Evolutionary conservation across 2,888 invertebrate genomes (phyloP), one percentile per base, ranked within the genome.

Genomic region (Nudaria mundana): DNA sequence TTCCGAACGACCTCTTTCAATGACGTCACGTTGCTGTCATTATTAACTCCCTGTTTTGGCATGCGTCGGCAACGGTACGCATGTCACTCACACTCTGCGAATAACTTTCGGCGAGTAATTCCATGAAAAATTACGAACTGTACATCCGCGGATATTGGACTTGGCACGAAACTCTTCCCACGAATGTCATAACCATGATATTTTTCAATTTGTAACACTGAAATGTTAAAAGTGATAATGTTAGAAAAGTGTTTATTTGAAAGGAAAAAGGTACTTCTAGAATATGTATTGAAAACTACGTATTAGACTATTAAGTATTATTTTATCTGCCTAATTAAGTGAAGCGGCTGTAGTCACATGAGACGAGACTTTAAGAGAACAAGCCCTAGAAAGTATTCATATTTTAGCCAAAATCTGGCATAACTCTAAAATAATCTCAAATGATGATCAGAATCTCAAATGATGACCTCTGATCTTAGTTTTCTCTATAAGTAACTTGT

Each of bases 31-130:
- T 51, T 58, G 61, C 59, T 52, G 56, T 60, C 62, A 64, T 56
- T 63, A 57, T n/a, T n/a, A 28, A 28, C 52, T 59, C 71, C 69
- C 56, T n/a, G 66, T 64, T 71, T 67, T 54, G 68, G 66, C 38
- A 59, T 66, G 69, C 54, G 67, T 71, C 69, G 68, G 68, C 63
- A 66, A 71, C 69, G 68, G 68, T 62, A 54, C 49, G 56, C 49
- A 43, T 52, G 53, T 53, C 52, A 51, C 40, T 36, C n/a, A 48
- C 41, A 48, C 51, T 61, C 45, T 49, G 58, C 47, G 48, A 50
- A 63, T 58, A 62, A 62, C 56, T 54, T 48, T 46, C 44, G 57
- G 49, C 41, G 51, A 59, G 62, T 63, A 52, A 63, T 63, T 66
- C 54, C 51, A 53, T 67, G 67, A 64, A 69, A 68, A 66, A 59